phyloP scores from a whole-genome alignment of 2,888 invertebrate species.

The Melanargia galathea region DNA sequence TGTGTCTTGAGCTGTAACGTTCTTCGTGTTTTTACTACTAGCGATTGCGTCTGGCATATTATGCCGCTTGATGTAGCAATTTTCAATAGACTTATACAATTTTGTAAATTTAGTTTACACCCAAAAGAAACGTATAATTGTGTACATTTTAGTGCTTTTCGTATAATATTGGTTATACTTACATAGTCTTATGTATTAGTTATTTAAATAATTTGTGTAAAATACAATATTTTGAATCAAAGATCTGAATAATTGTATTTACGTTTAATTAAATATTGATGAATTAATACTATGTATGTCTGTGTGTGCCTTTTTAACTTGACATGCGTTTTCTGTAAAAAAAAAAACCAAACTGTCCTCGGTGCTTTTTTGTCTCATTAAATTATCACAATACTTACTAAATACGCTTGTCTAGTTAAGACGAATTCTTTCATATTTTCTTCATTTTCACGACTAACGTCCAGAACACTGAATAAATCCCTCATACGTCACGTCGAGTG shows the following conservation, averaged over 20 bases:
- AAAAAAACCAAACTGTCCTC: neutral
- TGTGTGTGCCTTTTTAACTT: slow-evolving; percentile 26
- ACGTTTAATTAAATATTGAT: slow-evolving; percentile 1
- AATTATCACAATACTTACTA: neutral
- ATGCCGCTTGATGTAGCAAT: too few relatives aligned
- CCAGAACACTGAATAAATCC: neutral
- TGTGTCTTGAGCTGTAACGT: too few relatives aligned
- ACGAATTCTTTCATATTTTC: slow-evolving; percentile 11
- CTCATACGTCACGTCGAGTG: too few relatives aligned
- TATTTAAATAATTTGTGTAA: neutral
- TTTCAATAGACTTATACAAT: neutral
- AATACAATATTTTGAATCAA: slow-evolving; percentile 6
- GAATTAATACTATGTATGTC: slow-evolving; percentile 17
- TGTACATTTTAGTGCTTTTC: too few relatives aligned
- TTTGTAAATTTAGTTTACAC: neutral
- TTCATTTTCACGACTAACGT: neutral
- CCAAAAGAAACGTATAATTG: neutral
- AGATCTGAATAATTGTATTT: slow-evolving; percentile 29
- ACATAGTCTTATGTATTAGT: neutral
- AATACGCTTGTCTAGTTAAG: slow-evolving; percentile 29
- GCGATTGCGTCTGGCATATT: too few relatives aligned
- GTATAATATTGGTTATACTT: too few relatives aligned
- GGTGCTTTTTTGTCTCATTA: neutral
- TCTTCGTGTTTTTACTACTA: too few relatives aligned
- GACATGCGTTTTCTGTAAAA: slow-evolving; percentile 22